Conservation (phyloP, 2,113 vertebrate genomes). For the Chauna torquata region DNA sequence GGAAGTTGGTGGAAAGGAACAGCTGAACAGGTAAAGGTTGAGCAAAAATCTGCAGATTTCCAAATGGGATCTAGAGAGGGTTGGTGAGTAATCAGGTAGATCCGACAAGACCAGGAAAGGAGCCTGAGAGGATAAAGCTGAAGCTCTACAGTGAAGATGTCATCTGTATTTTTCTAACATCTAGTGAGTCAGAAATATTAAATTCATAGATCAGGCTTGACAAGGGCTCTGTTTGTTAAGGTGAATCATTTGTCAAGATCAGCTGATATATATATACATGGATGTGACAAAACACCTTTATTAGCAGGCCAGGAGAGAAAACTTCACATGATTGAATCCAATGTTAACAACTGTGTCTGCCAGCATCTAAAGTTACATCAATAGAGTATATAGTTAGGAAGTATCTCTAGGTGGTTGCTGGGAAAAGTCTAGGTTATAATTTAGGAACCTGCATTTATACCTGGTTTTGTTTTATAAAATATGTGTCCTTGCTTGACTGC, state of each 20-base stretch:
- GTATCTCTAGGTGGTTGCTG: background rate
- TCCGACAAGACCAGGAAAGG: background rate
- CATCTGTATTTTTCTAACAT: background rate
- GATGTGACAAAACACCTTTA: background rate
- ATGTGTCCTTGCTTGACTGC: background rate
- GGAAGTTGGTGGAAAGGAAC: background rate
- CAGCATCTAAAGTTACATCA: background rate
- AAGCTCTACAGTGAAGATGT: background rate
- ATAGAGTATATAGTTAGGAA: background rate
- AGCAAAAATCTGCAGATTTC: background rate
- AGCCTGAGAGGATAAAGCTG: background rate
- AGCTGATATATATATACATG: background rate
- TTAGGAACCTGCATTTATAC: background rate
- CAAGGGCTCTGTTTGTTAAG: background rate
- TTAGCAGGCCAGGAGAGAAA: background rate
- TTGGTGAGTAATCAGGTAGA: background rate
- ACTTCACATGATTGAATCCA: background rate
- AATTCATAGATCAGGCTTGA: background rate
- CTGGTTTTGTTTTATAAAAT: background rate
- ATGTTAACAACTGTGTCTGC: background rate
- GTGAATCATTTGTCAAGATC: background rate
- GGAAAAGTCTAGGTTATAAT: background rate
- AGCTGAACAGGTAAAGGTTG: background rate
- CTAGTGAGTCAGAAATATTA: background rate
- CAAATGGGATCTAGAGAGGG: background rate